phyloP scores from a whole-genome alignment of 2,888 invertebrate species.

The Cryptocephalus primarius region DNA sequence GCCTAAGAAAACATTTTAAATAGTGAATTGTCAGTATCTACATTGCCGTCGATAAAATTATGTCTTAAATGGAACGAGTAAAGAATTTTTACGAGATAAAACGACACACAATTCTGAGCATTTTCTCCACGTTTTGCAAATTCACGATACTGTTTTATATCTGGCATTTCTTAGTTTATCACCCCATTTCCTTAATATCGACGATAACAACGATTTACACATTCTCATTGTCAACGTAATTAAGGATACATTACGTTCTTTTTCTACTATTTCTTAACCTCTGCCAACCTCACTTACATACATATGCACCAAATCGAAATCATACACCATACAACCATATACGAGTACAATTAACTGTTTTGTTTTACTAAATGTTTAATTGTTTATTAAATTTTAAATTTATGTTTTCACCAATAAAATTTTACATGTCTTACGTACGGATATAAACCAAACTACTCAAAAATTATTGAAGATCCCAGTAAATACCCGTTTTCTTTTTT shows the following conservation, averaged over 20 bases:
- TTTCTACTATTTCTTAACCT: too few relatives aligned
- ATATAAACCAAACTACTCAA: too few relatives aligned
- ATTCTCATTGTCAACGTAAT: neutral
- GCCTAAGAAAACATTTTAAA: constrained; percentile 39
- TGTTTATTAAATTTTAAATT: too few relatives aligned
- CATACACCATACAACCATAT: too few relatives aligned
- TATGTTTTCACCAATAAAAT: too few relatives aligned
- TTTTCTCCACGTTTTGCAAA: constrained; percentile 27
- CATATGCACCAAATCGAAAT: too few relatives aligned
- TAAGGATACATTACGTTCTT: neutral
- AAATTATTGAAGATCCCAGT: too few relatives aligned
- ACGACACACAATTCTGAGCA: constrained; percentile 17
- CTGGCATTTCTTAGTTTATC: constrained; percentile 24
- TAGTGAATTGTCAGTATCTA: constrained; percentile 36
- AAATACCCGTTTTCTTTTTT: too few relatives aligned
- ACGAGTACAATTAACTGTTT: too few relatives aligned
- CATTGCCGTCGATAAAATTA: constrained; percentile 29
- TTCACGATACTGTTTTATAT: constrained; percentile 19
- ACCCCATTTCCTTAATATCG: constrained; percentile 28
- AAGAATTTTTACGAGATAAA: constrained; percentile 17
- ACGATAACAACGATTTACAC: constrained; percentile 14
- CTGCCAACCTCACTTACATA: too few relatives aligned
- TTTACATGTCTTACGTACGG: too few relatives aligned
- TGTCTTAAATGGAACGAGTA: constrained; percentile 27
- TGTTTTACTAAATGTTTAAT: too few relatives aligned